Conservation (phyloP, 2,888 invertebrate species). For the Sthenelais limicola region DNA sequence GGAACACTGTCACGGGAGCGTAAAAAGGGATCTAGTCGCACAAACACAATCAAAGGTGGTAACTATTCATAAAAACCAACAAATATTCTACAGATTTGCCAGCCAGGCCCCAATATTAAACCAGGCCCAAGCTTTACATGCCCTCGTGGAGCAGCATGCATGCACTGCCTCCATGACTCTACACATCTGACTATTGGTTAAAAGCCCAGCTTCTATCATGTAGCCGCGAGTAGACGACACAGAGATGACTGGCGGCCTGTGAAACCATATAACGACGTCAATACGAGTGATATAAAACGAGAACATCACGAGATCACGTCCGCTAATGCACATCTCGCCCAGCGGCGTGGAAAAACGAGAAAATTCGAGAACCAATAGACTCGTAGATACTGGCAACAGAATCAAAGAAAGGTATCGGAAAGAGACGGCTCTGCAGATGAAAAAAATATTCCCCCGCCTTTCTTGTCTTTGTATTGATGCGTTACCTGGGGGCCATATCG, state of each 20-base stretch:
- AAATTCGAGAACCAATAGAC: conserved; percentile 37
- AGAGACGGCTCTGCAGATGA: background rate
- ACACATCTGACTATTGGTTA: conserved; percentile 9
- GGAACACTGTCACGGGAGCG: no score
- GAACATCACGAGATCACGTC: conserved; percentile 17
- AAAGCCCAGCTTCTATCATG: background rate
- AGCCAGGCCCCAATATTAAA: no score
- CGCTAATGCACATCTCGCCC: conserved; percentile 29
- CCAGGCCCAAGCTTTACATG: no score
- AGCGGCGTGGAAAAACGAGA: conserved; percentile 31
- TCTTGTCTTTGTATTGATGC: no score
- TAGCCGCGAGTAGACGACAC: no score
- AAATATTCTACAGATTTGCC: no score
- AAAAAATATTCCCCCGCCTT: background rate
- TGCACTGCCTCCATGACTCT: no score
- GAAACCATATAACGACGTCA: conserved; percentile 28
- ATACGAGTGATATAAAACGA: background rate
- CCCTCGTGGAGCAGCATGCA: no score
- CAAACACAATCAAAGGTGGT: no score
- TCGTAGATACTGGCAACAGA: conserved; percentile 21
- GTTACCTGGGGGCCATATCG: background rate
- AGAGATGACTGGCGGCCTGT: no score
- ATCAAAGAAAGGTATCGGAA: conserved; percentile 16
- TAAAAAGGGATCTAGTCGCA: no score
- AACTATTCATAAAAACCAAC: no score